Conservation (phyloP, 2,888 invertebrate species). For the Polyommatus icarus region DNA sequence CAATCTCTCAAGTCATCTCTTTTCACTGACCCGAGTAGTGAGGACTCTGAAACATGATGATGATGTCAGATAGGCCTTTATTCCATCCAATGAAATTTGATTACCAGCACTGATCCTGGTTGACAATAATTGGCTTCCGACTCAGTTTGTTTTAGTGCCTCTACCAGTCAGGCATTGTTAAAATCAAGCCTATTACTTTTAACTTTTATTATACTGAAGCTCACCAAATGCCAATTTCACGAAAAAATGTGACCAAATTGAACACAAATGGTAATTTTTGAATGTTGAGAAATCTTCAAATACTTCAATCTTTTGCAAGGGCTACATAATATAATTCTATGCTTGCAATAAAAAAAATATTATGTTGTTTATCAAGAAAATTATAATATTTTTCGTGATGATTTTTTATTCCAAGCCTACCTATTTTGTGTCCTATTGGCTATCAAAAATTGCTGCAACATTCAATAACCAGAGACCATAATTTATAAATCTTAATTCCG, state of each 20-base stretch:
- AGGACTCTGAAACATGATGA: background rate
- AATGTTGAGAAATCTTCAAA: background rate
- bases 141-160: constrained; percentile 5
- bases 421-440: background rate
- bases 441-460: background rate
- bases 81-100: background rate
- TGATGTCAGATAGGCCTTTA: background rate
- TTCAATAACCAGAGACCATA: background rate
- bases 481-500: background rate
- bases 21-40: background rate
- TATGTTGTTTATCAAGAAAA: no score
- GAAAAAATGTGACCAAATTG: background rate
- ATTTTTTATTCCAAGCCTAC: no score
- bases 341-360: no score
- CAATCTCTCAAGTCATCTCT: no score
- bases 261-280: background rate
- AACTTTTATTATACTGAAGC: background rate
- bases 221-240: background rate
- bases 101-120: constrained; percentile 1
- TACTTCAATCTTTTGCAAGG: no score
- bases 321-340: no score
- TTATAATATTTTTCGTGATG: no score
- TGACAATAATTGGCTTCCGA: constrained; percentile 12
- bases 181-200: constrained; percentile 7
- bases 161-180: constrained; percentile 16